Evolutionary conservation across 2,113 vertebrate genomes (phyloP), one percentile per base, ranked within the genome.

Genomic region (Coreoperca whiteheadi): DNA sequence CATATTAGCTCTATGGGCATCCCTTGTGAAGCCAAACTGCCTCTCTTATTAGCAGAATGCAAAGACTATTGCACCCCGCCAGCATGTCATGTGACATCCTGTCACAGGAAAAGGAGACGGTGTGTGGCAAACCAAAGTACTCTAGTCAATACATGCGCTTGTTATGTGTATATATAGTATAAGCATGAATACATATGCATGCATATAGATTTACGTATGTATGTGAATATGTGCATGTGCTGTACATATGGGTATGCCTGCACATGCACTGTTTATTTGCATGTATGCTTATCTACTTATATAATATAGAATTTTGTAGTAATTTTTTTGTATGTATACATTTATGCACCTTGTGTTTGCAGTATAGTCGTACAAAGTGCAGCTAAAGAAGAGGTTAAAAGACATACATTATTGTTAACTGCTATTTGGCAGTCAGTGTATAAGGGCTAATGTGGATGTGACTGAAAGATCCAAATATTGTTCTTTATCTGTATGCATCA

Each of bases 401-500:
- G 0, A 56, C 21, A 68, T 30, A 39, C 20, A 23, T 50, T 60
- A 25, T 32, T 74, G 59, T 50, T 63, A 63, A 51, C 34, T 68
- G 59, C 60, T 53, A 70, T 74, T 65, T 78, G 50, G 30, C 75
- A 70, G 72, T 64, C 0, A 28, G 54, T 73, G 20, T 37, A 63
- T 54, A 25, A 56, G 6, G 23, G 48, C 66, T 80, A 56, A 77
- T 61, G 53, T 73, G 32, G 18, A 68, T 78, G 71, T 79, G 77
- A 89, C 18, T 56, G 21, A 77, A 66, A 80, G 46, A 82, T 59
- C 74, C 81, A 90, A 89, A 88, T 86, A 80, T 83, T 78, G 32
- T 79, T 88, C 63, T 84, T 86, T 81, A 87, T 87, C 81, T 74
- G 82, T 72, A 85, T 69, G 81, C 75, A 87, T 90, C 79, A 86